phyloP scores from a whole-genome alignment of 1,140 invertebrate species.

The Aphis gossypii region DNA sequence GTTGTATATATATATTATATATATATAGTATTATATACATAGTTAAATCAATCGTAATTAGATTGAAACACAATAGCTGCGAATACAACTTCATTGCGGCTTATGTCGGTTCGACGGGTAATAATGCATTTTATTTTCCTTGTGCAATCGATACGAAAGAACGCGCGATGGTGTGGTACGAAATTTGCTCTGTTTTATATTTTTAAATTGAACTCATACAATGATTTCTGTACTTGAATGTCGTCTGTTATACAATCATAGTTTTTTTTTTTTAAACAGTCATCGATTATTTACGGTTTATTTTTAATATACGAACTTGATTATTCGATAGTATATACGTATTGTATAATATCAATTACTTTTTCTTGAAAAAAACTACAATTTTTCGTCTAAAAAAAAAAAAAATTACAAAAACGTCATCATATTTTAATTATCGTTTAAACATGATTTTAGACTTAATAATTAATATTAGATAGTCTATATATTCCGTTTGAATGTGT shows the following conservation, averaged over 20 bases:
- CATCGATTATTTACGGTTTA: background rate
- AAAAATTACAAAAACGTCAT: background rate
- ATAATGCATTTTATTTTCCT: slow-evolving; percentile 14
- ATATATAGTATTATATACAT: too few relatives aligned
- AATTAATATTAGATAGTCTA: background rate
- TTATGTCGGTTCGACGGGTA: slow-evolving; percentile 25
- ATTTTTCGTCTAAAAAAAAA: background rate
- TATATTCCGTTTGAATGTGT: background rate
- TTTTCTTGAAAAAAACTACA: background rate
- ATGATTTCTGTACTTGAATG: background rate
- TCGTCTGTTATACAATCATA: background rate
- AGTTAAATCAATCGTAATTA: slow-evolving; percentile 53
- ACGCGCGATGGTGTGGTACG: background rate
- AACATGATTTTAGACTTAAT: background rate
- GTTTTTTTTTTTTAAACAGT: background rate
- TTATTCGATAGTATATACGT: background rate
- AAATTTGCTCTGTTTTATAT: background rate
- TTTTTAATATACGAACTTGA: background rate
- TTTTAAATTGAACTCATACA: background rate
- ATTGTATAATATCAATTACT: background rate
- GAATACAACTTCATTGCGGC: slow-evolving; percentile 43
- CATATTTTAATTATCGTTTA: background rate
- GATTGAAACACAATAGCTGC: slow-evolving; percentile 48
- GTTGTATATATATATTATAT: background rate
- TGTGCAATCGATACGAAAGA: slow-evolving; percentile 25